These are phyloP conservation scores for Euphysa ruthae DNA, from an alignment of 30 jellyfish, hydroid and myxozoan genomes.

Conservation along the genomic window DNA sequence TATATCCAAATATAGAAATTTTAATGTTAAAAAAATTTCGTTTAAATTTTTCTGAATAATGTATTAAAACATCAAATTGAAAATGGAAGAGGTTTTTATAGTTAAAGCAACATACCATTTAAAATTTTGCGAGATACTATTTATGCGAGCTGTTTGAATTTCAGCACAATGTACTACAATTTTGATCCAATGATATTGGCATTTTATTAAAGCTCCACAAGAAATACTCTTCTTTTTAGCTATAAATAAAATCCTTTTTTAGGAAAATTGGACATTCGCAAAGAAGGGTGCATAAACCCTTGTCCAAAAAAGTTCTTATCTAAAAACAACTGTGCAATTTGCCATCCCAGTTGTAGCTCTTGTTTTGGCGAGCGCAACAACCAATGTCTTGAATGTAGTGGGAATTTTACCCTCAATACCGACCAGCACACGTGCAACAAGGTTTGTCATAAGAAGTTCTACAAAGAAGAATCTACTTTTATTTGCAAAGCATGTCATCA, in stretches of 20 bases:
- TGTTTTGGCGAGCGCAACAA: slow-evolving; percentile 66
- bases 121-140: too few relatives aligned
- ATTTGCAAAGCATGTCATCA: slow-evolving; percentile 67
- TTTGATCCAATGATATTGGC: too few relatives aligned
- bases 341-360: slow-evolving; percentile 68
- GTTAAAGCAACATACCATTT: too few relatives aligned
- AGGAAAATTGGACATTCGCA: slow-evolving; percentile 76
- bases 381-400: slow-evolving; percentile 62
- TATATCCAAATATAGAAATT: too few relatives aligned
- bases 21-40: too few relatives aligned
- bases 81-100: too few relatives aligned
- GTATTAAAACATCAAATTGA: too few relatives aligned
- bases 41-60: too few relatives aligned
- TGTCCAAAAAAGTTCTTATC: slow-evolving; percentile 77
- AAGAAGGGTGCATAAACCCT: slow-evolving; percentile 66
- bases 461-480: slow-evolving; percentile 16
- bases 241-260: too few relatives aligned
- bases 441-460: slow-evolving; percentile 26
- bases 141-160: background rate
- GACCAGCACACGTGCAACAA: slow-evolving; percentile 54
- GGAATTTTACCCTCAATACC: slow-evolving; percentile 35
- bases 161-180: background rate
- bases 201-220: too few relatives aligned
- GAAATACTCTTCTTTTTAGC: too few relatives aligned
- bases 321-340: slow-evolving; percentile 58